phyloP scores from a whole-genome alignment of 2,888 invertebrate species.

The Theodoxus fluviatilis region DNA sequence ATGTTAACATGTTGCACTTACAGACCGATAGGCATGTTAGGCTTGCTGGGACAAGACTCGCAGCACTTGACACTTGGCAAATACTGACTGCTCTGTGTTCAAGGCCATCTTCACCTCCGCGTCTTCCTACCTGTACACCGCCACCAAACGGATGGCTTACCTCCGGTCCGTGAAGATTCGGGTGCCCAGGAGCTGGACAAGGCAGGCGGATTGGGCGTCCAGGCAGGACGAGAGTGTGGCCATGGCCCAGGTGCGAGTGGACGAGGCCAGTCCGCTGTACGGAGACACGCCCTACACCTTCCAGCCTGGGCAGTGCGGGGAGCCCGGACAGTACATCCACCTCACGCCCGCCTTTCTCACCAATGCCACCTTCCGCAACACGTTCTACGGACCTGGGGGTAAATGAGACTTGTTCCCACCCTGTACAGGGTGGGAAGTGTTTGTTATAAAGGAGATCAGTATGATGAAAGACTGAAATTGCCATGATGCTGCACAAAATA shows the following conservation, averaged over 20 bases:
- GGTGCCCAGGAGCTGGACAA: conserved; percentile 72
- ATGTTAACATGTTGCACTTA: too few species aligned
- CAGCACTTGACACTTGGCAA: too few species aligned
- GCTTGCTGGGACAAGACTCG: too few species aligned
- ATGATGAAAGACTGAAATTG: too few species aligned
- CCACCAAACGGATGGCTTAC: conserved; percentile 67
- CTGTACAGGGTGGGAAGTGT: background rate
- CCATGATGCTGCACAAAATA: too few species aligned
- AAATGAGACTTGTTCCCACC: too few species aligned
- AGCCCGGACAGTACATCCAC: conserved; percentile 35
- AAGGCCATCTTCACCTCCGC: conserved; percentile 70
- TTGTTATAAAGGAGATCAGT: too few species aligned
- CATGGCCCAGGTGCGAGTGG: conserved; percentile 61
- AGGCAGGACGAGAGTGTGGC: conserved; percentile 23
- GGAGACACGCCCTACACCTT: conserved; percentile 35
- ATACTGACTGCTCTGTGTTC: too few species aligned
- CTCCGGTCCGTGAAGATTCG: conserved; percentile 71
- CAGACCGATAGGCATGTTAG: too few species aligned
- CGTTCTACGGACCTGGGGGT: background rate
- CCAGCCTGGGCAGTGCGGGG: conserved; percentile 34
- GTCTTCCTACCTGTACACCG: conserved; percentile 70
- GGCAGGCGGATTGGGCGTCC: conserved; percentile 45
- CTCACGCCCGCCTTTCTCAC: conserved; percentile 38
- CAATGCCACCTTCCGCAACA: background rate
- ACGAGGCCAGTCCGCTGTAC: conserved; percentile 63